Evolutionary conservation across 2,888 invertebrate species (phyloP).

Genomic region (Drosophila stalkeri): DNA sequence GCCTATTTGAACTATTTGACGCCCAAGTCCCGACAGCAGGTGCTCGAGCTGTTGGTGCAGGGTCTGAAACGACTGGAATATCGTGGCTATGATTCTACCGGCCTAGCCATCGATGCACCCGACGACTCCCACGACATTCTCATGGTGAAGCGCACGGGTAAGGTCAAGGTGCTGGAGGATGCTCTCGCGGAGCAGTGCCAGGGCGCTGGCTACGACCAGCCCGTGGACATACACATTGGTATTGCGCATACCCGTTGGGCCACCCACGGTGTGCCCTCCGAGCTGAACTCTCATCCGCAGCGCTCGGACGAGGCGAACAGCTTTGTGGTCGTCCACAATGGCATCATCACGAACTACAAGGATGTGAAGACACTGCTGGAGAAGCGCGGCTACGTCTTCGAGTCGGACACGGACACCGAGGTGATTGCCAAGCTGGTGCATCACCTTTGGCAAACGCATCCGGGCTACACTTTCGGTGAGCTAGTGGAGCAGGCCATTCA

Average conservation of each 20-base stretch:
- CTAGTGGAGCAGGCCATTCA: constrained; percentile 97
- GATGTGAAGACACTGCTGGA: constrained; percentile 95
- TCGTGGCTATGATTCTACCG: constrained; percentile 99
- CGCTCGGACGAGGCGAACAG: constrained; percentile 93
- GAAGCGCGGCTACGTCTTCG: constrained; percentile 95
- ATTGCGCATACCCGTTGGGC: constrained; percentile 99
- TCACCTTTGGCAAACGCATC: constrained; percentile 95
- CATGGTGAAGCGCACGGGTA: constrained; percentile 93
- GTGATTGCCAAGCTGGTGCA: constrained; percentile 98
- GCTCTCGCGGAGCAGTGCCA: constrained; percentile 89
- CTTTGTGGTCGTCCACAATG: constrained; percentile 96
- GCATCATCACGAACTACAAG: constrained; percentile 99
- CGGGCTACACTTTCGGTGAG: constrained; percentile 95
- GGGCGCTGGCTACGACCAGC: constrained; percentile 87
- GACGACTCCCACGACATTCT: constrained; percentile 89
- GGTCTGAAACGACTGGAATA: constrained; percentile 98
- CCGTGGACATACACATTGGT: constrained; percentile 94
- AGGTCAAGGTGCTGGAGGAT: constrained; percentile 95
- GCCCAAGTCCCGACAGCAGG: constrained; percentile 96
- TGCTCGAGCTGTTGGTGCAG: constrained; percentile 95
- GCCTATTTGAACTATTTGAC: constrained; percentile 99
- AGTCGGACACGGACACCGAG: constrained; percentile 99
- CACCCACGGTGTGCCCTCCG: constrained; percentile 98
- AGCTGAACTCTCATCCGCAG: constrained; percentile 98
- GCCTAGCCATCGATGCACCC: constrained; percentile 93